These are phyloP conservation scores for Caenorhabditis virilis DNA, from an alignment of 2,888 invertebrate genomes.

Conservation along the genomic window DNA sequence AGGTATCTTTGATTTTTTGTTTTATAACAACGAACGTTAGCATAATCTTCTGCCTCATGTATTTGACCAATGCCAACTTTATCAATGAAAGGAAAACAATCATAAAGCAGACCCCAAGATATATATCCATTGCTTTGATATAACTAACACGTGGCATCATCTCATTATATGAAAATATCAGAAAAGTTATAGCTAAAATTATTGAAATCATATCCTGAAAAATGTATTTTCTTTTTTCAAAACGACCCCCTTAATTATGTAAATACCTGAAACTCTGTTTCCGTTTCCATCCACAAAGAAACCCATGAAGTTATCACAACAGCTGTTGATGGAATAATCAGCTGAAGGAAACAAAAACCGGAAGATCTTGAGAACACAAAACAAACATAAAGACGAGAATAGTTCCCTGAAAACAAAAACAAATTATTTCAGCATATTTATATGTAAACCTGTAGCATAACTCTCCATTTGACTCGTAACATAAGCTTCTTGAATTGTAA, in stretches of 20 bases:
- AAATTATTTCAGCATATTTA: neutral
- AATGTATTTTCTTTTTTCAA: neutral
- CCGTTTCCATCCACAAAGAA: slow-evolving; percentile 66
- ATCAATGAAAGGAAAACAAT: slow-evolving; percentile 67
- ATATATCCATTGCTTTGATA: slow-evolving; percentile 63
- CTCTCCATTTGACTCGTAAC: slow-evolving; percentile 63
- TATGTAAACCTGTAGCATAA: slow-evolving; percentile 47
- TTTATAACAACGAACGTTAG: slow-evolving; percentile 21
- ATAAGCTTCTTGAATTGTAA: slow-evolving; percentile 63
- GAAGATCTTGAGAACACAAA: slow-evolving; percentile 63
- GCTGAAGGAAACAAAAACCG: slow-evolving; percentile 65
- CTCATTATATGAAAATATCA: slow-evolving; percentile 63
- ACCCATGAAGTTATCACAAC: slow-evolving; percentile 67
- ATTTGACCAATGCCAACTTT: slow-evolving; percentile 65
- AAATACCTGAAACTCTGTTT: slow-evolving; percentile 64
- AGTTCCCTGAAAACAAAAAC: slow-evolving; percentile 37
- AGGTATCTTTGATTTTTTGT: neutral
- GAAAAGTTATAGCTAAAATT: slow-evolving; percentile 65
- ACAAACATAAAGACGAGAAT: slow-evolving; percentile 65
- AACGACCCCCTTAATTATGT: slow-evolving; percentile 15
- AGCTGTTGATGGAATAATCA: slow-evolving; percentile 67
- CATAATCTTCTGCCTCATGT: slow-evolving; percentile 60
- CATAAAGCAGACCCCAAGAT: slow-evolving; percentile 65
- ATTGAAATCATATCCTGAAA: slow-evolving; percentile 67
- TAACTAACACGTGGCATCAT: slow-evolving; percentile 66